These are phyloP conservation scores for Chaitophorus viminalis DNA, from an alignment of 2,888 invertebrate species.

Conservation along the genomic window DNA sequence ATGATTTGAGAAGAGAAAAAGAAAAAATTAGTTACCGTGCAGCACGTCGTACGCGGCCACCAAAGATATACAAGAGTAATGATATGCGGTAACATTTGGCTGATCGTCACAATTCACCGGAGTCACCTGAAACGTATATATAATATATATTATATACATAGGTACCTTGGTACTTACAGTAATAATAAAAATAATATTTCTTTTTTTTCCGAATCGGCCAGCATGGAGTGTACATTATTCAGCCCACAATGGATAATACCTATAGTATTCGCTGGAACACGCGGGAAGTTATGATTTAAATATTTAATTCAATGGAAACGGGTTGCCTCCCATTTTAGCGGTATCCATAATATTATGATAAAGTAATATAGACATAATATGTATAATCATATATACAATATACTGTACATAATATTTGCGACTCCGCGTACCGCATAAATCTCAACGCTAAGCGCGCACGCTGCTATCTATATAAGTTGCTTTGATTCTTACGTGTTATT, in stretches of 20 bases:
- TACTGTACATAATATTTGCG: neutral
- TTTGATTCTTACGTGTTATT: slow-evolving; percentile 38
- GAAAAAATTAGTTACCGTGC: neutral
- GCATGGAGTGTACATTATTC: neutral
- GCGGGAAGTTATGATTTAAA: slow-evolving; percentile 38
- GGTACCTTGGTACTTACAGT: neutral
- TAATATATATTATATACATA: too few relatives aligned
- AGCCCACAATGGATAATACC: slow-evolving; percentile 3
- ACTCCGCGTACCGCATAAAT: slow-evolving; percentile 5
- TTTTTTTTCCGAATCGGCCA: neutral
- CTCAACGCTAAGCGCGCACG: neutral
- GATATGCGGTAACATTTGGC: neutral
- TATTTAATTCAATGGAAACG: slow-evolving; percentile 32
- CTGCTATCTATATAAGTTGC: neutral
- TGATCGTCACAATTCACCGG: neutral
- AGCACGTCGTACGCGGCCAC: neutral
- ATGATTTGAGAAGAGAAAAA: slow-evolving; percentile 33
- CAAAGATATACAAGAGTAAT: neutral
- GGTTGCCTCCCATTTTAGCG: slow-evolving; percentile 30
- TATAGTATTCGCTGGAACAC: slow-evolving; percentile 4
- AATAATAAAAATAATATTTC: neutral
- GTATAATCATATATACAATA: neutral
- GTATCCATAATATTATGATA: neutral
- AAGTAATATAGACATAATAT: neutral
- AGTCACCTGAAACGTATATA: neutral